Conservation (phyloP, 2,797 vertebrate species). For the Hoplostethus mediterraneus region DNA sequence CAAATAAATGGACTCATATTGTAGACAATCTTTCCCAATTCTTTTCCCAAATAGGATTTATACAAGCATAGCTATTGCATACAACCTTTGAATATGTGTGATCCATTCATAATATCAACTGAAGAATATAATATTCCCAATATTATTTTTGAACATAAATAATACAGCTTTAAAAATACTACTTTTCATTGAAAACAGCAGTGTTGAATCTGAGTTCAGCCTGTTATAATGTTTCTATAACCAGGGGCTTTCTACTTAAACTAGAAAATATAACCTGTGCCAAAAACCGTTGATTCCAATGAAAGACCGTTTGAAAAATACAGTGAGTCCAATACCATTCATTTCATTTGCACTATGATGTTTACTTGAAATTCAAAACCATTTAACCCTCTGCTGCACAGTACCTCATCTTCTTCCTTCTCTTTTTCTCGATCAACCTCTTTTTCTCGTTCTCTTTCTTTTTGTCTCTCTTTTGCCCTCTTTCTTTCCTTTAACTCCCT, state of each 20-base stretch:
- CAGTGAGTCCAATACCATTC: neutral
- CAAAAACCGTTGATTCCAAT: neutral
- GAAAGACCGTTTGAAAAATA: no score
- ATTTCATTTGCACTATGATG: slow-evolving; percentile 17
- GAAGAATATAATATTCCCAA: neutral
- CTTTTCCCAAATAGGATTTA: neutral
- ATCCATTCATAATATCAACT: neutral
- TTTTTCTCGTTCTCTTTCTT: slow-evolving; percentile 65
- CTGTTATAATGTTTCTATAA: slow-evolving; percentile 17
- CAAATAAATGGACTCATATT: slow-evolving; percentile 25
- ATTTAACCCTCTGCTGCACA: slow-evolving; percentile 49
- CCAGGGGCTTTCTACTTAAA: neutral
- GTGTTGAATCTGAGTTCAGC: slow-evolving; percentile 13
- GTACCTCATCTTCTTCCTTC: slow-evolving; percentile 81
- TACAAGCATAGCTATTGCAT: slow-evolving; percentile 11
- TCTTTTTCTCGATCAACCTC: slow-evolving; percentile 67
- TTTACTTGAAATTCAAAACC: slow-evolving; percentile 68
- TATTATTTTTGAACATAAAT: no score
- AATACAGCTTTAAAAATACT: no score
- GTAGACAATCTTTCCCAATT: neutral
- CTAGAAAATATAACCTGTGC: neutral
- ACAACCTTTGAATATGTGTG: neutral
- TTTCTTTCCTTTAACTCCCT: slow-evolving; percentile 73
- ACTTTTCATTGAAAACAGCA: neutral
- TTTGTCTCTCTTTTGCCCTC: slow-evolving; percentile 67